Percentiles rank a stretch among this genome's conserved stretches.
Conservation (phyloP, 2,888 invertebrate genomes). For the Microctonus hyperodae region DNA sequence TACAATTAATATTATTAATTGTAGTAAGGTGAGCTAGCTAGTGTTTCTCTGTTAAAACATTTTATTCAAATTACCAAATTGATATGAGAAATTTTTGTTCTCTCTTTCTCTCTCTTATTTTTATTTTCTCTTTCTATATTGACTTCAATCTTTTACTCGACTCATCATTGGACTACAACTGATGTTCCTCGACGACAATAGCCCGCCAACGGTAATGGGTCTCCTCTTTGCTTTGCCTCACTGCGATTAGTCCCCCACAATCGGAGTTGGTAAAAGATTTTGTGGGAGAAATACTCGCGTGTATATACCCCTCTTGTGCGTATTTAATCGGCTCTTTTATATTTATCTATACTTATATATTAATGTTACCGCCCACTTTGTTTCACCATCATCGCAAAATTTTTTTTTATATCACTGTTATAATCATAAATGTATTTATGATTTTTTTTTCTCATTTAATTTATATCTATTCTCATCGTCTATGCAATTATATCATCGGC, state of each 20-base stretch:
- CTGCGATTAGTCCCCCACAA: slow-evolving; percentile 31
- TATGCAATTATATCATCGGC: no score
- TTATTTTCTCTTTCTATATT: neutral
- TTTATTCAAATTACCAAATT: no score
- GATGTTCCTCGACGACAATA: slow-evolving; percentile 29
- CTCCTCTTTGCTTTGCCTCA: slow-evolving; percentile 27
- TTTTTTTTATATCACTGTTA: neutral
- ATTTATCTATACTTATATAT: neutral
- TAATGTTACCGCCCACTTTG: neutral
- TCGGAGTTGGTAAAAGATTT: slow-evolving; percentile 30
- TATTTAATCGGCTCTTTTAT: neutral
- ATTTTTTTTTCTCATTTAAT: neutral
- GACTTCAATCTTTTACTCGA: slow-evolving; percentile 12
- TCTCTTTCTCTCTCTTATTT: neutral
- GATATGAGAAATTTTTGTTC: no score
- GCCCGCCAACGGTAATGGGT: slow-evolving; percentile 23
- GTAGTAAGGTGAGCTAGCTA: no score
- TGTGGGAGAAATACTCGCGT: slow-evolving; percentile 20
- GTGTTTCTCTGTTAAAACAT: no score
- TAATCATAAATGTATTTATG: no score
- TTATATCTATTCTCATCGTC: neutral
- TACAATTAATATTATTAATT: no score
- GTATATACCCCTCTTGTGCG: slow-evolving; percentile 1
- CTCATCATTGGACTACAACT: slow-evolving; percentile 14
- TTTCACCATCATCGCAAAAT: neutral